Conservation (phyloP, 2,888 invertebrate genomes). For the Eupithecia centaureata region DNA sequence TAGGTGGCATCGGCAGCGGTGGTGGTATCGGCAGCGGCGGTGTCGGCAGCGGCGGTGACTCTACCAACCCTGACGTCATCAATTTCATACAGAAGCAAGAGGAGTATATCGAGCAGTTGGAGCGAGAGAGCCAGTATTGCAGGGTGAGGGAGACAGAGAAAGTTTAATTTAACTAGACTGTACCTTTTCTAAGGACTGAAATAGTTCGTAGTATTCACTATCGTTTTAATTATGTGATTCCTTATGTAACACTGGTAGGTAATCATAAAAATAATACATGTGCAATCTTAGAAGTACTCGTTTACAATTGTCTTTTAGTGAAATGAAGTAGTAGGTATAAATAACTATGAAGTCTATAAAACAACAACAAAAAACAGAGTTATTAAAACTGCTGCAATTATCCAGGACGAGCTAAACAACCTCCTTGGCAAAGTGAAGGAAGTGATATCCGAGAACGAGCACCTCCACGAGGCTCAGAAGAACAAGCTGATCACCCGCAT, state of each 20-base stretch:
- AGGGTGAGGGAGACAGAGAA: conserved; percentile 75
- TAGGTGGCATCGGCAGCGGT: conserved; percentile 43
- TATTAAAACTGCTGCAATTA: not conserved
- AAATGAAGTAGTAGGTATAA: too few relatives aligned
- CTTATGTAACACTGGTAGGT: too few relatives aligned
- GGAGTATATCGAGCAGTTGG: conserved; percentile 93
- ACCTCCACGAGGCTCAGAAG: conserved; percentile 90
- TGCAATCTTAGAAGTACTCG: too few relatives aligned
- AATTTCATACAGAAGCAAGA: conserved; percentile 93
- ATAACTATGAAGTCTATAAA: too few relatives aligned
- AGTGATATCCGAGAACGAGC: conserved; percentile 93
- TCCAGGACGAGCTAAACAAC: conserved; percentile 89
- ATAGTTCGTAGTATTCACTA: too few relatives aligned
- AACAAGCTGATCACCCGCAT: conserved; percentile 86
- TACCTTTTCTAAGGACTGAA: too few relatives aligned
- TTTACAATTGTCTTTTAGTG: too few relatives aligned
- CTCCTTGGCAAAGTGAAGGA: conserved; percentile 92
- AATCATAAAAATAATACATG: too few relatives aligned
- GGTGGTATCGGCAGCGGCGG: conserved; percentile 5
- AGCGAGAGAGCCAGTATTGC: conserved; percentile 93
- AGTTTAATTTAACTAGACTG: too few relatives aligned
- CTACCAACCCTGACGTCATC: conserved; percentile 87
- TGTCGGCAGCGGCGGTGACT: conserved; percentile 70
- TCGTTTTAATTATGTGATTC: too few relatives aligned
- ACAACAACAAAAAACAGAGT: not conserved